Base-by-base conservation (phyloP, 2,888 invertebrate species). In the Philaethria dido region DNA sequence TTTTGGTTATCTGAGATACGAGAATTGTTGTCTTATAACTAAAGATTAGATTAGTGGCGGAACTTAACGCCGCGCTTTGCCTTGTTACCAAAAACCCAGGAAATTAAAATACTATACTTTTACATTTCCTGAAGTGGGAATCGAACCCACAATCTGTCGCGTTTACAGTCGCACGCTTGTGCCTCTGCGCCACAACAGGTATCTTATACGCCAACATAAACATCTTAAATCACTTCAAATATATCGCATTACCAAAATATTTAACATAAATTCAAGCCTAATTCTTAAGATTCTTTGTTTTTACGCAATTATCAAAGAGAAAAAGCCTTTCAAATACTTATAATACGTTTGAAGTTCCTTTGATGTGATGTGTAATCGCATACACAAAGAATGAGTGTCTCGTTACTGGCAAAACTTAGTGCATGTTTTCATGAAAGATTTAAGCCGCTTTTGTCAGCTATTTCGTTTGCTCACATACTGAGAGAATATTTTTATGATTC, bases 341-440 rank as follows among this genome's bases (percentile, higher is more conserved):
- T 29, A n/a, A 42, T 33, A 57, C 20, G 57, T 29, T 22, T 42
- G 20, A 48, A 42, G 47, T 50, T 62, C 22, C n/a, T 44, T 62
- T 62, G 50, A 44, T 42, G 18, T 45, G 33, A 60, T 14, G 29
- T 14, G 29, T 33, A 60, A 60, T 47, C 60, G 33, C 60, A 57
- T n/a, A 33, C 18, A 47, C 60, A 54, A 52, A 44, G 62, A 63
- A 54, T 63, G 44, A 14, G 54, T n/a, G n/a, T 39, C 62, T 63
- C 62, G 62, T 63, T 63, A 54, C 62, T 33, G 29, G 44, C 36
- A 47, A 48, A 54, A 61, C 54, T 45, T n/a, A 55, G 36, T 55
- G 55, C 55, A 64, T 64, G 55, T 64, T 45, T n/a, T 47, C n/a
- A 55, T 55, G 54, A 54, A 55, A 55, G 54, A 63, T 45, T 63